phyloP scores from a whole-genome alignment of 2,113 vertebrate species.

The Garra rufa region DNA sequence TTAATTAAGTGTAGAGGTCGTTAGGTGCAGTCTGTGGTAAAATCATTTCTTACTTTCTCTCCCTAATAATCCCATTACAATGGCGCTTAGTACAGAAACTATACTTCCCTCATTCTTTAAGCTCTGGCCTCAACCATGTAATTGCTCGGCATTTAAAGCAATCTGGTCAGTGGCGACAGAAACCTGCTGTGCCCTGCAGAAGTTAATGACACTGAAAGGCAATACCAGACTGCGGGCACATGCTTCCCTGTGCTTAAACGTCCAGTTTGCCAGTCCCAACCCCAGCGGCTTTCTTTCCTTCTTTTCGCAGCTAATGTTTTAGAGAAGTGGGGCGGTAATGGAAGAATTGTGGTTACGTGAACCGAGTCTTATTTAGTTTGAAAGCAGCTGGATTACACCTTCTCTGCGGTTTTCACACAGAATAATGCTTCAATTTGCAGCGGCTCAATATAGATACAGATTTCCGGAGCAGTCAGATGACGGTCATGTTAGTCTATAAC shows the following conservation, averaged over 20 bases:
- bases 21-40: conserved; percentile 62
- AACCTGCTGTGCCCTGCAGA: conserved; percentile 75
- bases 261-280: conserved; percentile 63
- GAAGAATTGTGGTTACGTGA: conserved; percentile 20
- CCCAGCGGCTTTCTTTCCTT: conserved; percentile 24
- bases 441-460: conserved; percentile 29
- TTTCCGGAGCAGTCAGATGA: conserved; percentile 17
- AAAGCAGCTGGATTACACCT: conserved; percentile 38
- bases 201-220: conserved; percentile 79
- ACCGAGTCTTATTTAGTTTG: conserved; percentile 36
- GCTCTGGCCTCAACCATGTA: conserved; percentile 68
- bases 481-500: neutral
- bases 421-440: conserved; percentile 27
- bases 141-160: conserved; percentile 77
- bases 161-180: conserved; percentile 78
- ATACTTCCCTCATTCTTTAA: conserved; percentile 71
- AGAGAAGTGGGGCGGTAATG: conserved; percentile 50
- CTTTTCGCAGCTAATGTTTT: neutral
- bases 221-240: conserved; percentile 65
- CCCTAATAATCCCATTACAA: conserved; percentile 76
- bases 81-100: conserved; percentile 67
- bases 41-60: conserved; percentile 60
- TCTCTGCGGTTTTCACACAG: conserved; percentile 1
- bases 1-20: conserved; percentile 69
- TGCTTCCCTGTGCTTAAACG: conserved; percentile 54